These are phyloP conservation scores for Catonia carolina DNA, from an alignment of 2,888 invertebrate genomes.

Conservation along the genomic window DNA sequence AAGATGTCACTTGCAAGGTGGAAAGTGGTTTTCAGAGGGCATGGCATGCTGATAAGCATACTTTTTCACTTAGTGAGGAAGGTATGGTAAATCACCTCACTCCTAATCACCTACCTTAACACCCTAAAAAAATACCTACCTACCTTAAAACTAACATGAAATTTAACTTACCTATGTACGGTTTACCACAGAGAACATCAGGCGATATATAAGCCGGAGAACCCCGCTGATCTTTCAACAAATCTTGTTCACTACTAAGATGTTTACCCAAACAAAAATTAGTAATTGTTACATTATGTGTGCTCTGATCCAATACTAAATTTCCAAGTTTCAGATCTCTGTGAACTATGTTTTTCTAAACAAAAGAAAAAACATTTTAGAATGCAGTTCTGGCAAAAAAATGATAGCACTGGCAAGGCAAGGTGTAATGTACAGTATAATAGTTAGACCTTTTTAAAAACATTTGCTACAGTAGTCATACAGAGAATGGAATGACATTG, in stretches of 20 bases:
- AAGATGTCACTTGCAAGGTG: no score
- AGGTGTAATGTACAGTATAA: background rate
- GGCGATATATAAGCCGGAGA: constrained; percentile 78
- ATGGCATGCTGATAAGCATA: no score
- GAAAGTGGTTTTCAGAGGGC: no score
- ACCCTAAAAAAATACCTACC: no score
- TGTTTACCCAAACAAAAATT: constrained; percentile 74
- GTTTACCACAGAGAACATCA: constrained; percentile 67
- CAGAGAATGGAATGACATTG: no score
- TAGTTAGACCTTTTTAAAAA: background rate
- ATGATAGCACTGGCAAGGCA: constrained; percentile 10
- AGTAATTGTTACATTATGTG: constrained; percentile 58
- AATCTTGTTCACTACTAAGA: constrained; percentile 62
- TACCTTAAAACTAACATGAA: no score
- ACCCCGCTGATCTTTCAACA: constrained; percentile 66
- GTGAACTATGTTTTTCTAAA: constrained; percentile 68
- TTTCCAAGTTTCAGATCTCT: constrained; percentile 71
- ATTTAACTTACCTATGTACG: constrained; percentile 56
- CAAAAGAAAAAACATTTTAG: background rate
- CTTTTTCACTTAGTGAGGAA: no score
- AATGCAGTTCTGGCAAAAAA: background rate
- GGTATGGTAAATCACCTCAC: no score
- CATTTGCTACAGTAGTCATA: no score
- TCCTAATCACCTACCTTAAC: no score
- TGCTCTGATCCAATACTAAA: constrained; percentile 63